Evolutionary conservation across 2,113 vertebrate genomes (phyloP), one percentile per base, ranked within the genome.

Genomic region (Athene noctua): DNA sequence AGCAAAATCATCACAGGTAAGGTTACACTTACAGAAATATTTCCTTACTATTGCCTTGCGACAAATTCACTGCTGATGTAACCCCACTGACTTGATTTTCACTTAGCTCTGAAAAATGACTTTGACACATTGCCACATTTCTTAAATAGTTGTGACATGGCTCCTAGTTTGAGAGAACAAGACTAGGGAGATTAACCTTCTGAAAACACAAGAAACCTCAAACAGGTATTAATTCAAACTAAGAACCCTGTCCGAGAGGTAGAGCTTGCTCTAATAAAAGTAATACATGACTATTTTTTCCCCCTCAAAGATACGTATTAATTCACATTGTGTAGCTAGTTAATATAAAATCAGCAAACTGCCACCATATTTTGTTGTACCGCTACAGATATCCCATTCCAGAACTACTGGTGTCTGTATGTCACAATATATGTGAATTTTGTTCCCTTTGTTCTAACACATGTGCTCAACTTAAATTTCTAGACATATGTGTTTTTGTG

Each of bases 91-190:
- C 73, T 81, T 80, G 4, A 86, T 79, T 94, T 86, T 81, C 65
- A 80, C 57, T 90, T 47, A 38, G 86, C 54, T 89, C 77, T 89
- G 92, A 89, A 91, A 74, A 94, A 90, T 44, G 11, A 44, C 62
- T 88, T 81, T 92, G 80, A 85, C 86, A 89, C 49, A 85, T 0
- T 54, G 66, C 71, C 26, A 82, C 42, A 63, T 72, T 71, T 73
- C 87, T 83, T 78, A 91, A 82, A 55, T 34, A 82, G 23, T 36
- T 94, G 55, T 91, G 96, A 70, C 67, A 86, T 9, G 26, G 74
- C 44, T 91, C 58, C 44, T 61, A 49, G 54, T 91, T 66, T 71
- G 51, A 93, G 29, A 78, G 29, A 63, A 81, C 9, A 65, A 55
- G 72, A 78, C 11, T 27, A 61, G 40, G 55, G 92, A 81, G 79